Conservation (phyloP, 2,888 invertebrate species). For the Eristalinus sepulchralis region DNA sequence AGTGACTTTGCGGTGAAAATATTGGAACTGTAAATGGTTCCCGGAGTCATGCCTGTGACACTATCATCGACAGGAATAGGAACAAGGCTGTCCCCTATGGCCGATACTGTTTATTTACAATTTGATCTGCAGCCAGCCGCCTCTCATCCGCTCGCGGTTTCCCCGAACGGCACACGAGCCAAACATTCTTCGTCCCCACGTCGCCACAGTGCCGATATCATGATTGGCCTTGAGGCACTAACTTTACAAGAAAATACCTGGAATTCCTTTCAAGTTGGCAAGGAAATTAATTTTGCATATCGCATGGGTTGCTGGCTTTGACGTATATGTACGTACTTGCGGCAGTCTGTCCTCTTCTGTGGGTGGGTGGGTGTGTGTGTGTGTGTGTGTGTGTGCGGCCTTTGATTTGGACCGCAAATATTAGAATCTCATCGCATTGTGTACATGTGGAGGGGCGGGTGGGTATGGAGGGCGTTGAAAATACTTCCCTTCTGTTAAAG, state of each 20-base stretch:
- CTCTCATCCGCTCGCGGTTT: background rate
- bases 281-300: conserved; percentile 63
- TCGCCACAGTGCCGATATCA: conserved; percentile 3
- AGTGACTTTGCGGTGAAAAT: background rate
- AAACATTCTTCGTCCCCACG: background rate
- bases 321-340: conserved; percentile 8
- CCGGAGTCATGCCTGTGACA: background rate
- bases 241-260: conserved; percentile 44
- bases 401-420: conserved; percentile 57
- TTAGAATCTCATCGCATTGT: conserved; percentile 10
- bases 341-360: background rate
- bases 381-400: conserved; percentile 13
- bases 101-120: background rate
- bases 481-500: conserved; percentile 11
- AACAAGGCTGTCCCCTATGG: background rate
- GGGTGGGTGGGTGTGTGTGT: too few relatives aligned
- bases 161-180: background rate
- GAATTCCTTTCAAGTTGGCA: conserved; percentile 44
- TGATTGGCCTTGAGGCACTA: conserved; percentile 39
- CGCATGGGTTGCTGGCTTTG: conserved; percentile 44
- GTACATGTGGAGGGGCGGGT: background rate
- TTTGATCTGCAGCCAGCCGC: background rate
- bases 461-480: background rate
- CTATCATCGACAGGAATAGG: background rate
- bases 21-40: too few relatives aligned